Base-by-base conservation (phyloP, 2,113 vertebrate species). In the Thinocorus orbignyianus region DNA sequence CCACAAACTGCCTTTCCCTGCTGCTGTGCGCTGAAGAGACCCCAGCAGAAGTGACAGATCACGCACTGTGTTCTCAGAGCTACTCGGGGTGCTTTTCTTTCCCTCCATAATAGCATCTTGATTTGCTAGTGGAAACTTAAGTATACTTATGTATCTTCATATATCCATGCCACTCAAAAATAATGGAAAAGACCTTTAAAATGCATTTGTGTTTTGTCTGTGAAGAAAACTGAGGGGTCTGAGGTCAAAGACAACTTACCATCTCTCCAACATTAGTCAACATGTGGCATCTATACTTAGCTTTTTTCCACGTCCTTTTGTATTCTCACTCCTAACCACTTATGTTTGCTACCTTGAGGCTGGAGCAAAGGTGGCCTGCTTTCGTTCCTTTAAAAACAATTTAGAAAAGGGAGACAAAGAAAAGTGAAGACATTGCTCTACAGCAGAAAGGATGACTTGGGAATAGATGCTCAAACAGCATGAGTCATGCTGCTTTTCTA, bases 181-280 rank as follows among this genome's bases (percentile, higher is more conserved):
- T 66, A 93, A 81, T 35, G 16, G 55, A 70, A 92, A 79, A 71
- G 39, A 41, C 52, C 52, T 83, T 65, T 52, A 77, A 94, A 94
- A 82, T 64, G 42, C 64, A 46, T 90, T 68, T 74, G 35, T 71
- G 39, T 55, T 96, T 92, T 55, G 55, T 78, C 77, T 81, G 65
- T 85, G 90, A 57, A 87, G 37, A 93, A 95, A 97, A 80, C 39
- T 25, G 48, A 92, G 81, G 72, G 46, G 30, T 74, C 49, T 44
- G 86, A 90, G 60, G 76, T 93, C 80, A 93, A 92, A 92, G 60
- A 64, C 60, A 83, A 37, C 46, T 83, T 60, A 41, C 28, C 11
- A 10, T 52, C 60, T 88, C 55, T 55, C 52, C 7, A 26, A 35
- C n/a, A 62, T 73, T 11, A 85, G 62, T 42, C 64, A 74, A 5